Evolutionary conservation across 1,140 invertebrate species (phyloP).

Genomic region (Andricus grossulariae): DNA sequence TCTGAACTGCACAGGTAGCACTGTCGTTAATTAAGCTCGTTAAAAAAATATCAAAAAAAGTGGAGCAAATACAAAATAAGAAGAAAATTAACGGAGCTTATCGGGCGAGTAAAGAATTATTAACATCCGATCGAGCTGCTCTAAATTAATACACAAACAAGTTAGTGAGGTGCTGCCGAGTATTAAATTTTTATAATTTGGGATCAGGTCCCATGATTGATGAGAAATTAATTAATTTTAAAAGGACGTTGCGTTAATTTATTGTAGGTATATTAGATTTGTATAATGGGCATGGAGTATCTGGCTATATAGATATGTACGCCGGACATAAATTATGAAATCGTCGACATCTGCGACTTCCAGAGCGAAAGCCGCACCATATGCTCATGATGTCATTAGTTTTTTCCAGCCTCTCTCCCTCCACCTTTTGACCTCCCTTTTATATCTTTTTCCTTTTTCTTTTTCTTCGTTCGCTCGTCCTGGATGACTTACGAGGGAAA

Average conservation of each 20-base stretch:
- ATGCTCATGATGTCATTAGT: constrained; percentile 50
- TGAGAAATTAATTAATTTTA: constrained; percentile 68
- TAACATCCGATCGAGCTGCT: no score
- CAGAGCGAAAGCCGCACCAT: constrained; percentile 26
- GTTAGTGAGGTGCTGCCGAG: neutral
- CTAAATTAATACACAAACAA: constrained; percentile 31
- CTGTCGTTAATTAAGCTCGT: constrained; percentile 51
- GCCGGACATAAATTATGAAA: constrained; percentile 50
- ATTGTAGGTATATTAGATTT: constrained; percentile 34
- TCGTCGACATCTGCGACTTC: constrained; percentile 51
- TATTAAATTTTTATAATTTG: no score
- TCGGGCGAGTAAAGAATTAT: constrained; percentile 33
- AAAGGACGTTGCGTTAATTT: constrained; percentile 53
- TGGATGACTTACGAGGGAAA: constrained; percentile 36
- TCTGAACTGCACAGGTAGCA: constrained; percentile 9
- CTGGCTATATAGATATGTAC: constrained; percentile 43
- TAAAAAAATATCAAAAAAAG: constrained; percentile 28
- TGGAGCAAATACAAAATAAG: constrained; percentile 1
- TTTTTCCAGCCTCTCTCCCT: constrained; percentile 35
- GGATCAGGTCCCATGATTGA: constrained; percentile 50
- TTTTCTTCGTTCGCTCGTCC: constrained; percentile 35
- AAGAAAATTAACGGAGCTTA: constrained; percentile 33
- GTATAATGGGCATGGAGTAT: constrained; percentile 40
- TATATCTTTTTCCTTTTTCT: constrained; percentile 7
- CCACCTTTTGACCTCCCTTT: constrained; percentile 5